phyloP scores from a whole-genome alignment of 2,888 invertebrate genomes.

The Lithophane socia region DNA sequence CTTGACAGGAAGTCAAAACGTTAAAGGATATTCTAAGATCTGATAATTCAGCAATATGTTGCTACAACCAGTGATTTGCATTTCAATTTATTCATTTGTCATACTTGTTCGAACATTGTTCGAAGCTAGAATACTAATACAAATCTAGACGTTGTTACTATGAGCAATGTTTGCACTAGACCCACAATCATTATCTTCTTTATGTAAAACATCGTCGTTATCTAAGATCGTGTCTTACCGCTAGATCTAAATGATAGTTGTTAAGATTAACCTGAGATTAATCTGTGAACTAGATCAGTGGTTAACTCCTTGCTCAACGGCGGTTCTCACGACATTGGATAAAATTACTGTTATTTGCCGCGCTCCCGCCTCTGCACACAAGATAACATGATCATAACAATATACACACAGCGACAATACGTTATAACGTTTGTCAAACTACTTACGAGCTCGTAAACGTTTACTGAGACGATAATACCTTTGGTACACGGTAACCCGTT shows the following conservation, averaged over 20 bases:
- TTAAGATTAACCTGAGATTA: constrained; percentile 82
- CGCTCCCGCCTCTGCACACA: constrained; percentile 60
- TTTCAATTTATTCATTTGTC: constrained; percentile 32
- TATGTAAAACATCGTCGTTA: constrained; percentile 68
- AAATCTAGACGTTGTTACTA: not conserved
- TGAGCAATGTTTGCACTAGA: constrained; percentile 25
- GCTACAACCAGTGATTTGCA: constrained; percentile 16
- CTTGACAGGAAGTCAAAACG: constrained; percentile 35
- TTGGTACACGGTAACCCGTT: constrained; percentile 51
- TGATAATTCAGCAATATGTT: constrained; percentile 45
- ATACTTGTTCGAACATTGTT: constrained; percentile 32
- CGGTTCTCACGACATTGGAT: constrained; percentile 88
- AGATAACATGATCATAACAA: constrained; percentile 73
- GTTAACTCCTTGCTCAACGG: constrained; percentile 81
- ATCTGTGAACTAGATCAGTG: constrained; percentile 87
- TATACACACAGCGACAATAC: constrained; percentile 60
- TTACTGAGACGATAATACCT: constrained; percentile 49
- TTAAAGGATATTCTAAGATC: constrained; percentile 32
- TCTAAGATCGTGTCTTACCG: constrained; percentile 76
- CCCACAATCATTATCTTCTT: constrained; percentile 35
- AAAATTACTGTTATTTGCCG: constrained; percentile 85
- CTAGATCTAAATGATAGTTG: constrained; percentile 82
- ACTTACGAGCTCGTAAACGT: constrained; percentile 59
- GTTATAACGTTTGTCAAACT: constrained; percentile 63
- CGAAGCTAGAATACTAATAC: constrained; percentile 36